phyloP scores from a whole-genome alignment of 2,888 invertebrate genomes.

The Horisme vitalbata region DNA sequence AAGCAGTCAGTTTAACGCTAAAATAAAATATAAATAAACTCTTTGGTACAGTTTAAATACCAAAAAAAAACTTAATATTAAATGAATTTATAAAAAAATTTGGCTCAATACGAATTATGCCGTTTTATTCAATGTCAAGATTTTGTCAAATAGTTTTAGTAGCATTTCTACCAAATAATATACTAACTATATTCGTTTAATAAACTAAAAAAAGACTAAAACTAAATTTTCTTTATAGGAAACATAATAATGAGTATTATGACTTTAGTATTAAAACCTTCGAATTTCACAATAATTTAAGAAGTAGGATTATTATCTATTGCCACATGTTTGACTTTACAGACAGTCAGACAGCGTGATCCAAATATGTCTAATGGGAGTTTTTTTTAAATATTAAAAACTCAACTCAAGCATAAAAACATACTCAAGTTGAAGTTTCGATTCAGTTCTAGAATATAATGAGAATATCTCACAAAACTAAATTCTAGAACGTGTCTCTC shows the following conservation, averaged over 20 bases:
- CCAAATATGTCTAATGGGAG: no score
- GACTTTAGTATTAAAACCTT: slow-evolving; percentile 22
- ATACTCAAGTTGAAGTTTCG: no score
- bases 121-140: neutral
- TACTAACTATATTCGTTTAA: neutral
- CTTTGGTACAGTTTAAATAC: slow-evolving; percentile 23
- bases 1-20: neutral
- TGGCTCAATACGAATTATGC: neutral
- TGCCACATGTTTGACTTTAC: no score
- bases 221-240: slow-evolving; percentile 48
- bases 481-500: no score
- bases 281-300: neutral
- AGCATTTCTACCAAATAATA: no score
- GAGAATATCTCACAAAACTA: no score
- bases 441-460: no score
- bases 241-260: slow-evolving; percentile 60
- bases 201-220: slow-evolving; percentile 34
- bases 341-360: no score
- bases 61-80: slow-evolving; percentile 39
- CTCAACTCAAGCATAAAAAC: no score
- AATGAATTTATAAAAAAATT: neutral
- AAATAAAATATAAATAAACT: slow-evolving; percentile 17
- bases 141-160: neutral
- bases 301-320: no score
- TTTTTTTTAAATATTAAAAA: no score